Evolutionary conservation across 2,797 vertebrate genomes (phyloP), one percentile per base, ranked within the genome.

Genomic region (Sternotherus odoratus): DNA sequence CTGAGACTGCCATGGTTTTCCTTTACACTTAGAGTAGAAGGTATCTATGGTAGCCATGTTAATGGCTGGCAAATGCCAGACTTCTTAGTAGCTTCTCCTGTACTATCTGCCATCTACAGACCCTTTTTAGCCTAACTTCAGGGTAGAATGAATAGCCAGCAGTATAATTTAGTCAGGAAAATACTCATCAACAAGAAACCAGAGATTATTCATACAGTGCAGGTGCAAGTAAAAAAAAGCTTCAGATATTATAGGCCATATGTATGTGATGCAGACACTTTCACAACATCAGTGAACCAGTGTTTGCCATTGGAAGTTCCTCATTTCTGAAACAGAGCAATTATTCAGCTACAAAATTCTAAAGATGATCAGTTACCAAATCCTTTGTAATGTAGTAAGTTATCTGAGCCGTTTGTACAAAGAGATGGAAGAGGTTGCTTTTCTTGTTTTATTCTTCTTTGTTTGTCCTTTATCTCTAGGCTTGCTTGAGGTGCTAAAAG

Each of bases 261-360:
- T 46, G 23, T 24, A 74, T 17, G 33, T 74, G 39, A 74, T 74
- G 69, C 6, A 74, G 78, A 91, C 4, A 0, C 50, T 90, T 5
- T 2, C 50, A 56, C 93, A 79, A 8, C 0, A 0, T 75, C 94
- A 97, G 93, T 95, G 95, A 96, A 81, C 95, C 96, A 92, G 83
- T 92, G 95, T 95, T 97, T 97, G 95, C 96, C 95, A 96, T 95
- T 96, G 96, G 95, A 96, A 96, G 94, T 96, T 13, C 95, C 96
- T 96, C 95, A 95, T 96, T 96, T 95, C 96, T 95, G 95, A 97
- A 97, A 95, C 92, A 95, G 85, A 95, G 66, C 66, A 69, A 69
- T 39, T 66, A 92, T 96, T 96, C 16, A 5, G 54, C 86, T 95
- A 89, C 86, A 54, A 91, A 91, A 91, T 95, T 92, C 93, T 94